Percentiles rank a stretch among this genome's conserved stretches.
phyloP scores from a whole-genome alignment of 1,140 invertebrate genomes.

The Caenorhabditis inopinata region DNA sequence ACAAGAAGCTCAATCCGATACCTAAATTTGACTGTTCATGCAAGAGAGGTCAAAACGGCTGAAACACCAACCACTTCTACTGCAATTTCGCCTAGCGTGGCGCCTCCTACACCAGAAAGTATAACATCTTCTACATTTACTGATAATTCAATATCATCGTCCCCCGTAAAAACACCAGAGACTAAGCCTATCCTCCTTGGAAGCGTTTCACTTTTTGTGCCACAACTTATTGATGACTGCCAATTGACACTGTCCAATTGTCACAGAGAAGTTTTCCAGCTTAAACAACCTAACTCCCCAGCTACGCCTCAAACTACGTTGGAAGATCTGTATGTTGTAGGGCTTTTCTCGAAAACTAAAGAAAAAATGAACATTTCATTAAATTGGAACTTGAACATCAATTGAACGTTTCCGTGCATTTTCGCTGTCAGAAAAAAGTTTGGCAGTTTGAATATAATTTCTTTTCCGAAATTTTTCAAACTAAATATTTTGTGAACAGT shows the following conservation, averaged over 20 bases:
- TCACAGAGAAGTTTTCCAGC: constrained; percentile 59
- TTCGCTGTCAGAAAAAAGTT: too few relatives aligned
- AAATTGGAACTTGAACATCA: too few relatives aligned
- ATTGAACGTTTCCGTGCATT: too few relatives aligned
- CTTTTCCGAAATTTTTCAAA: too few relatives aligned
- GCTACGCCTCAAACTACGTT: neutral
- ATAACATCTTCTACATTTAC: neutral
- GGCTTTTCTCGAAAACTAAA: too few relatives aligned
- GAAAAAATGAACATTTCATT: too few relatives aligned
- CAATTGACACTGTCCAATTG: constrained; percentile 58
- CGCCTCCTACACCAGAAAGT: neutral
- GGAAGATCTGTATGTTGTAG: neutral
- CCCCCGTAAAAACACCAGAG: neutral
- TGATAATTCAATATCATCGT: neutral
- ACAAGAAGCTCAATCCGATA: constrained; percentile 38
- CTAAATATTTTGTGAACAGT: too few relatives aligned
- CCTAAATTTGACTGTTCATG: constrained; percentile 57
- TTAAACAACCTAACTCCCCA: constrained; percentile 50
- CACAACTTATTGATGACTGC: constrained; percentile 61
- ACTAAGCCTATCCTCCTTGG: constrained; percentile 54
- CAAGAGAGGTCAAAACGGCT: constrained; percentile 34
- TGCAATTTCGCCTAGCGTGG: neutral
- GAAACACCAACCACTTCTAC: constrained; percentile 7
- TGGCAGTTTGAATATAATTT: too few relatives aligned
- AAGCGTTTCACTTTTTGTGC: constrained; percentile 59